These are phyloP conservation scores for Zaprionus ghesquierei DNA, from an alignment of 1,140 invertebrate genomes.

Conservation along the genomic window DNA sequence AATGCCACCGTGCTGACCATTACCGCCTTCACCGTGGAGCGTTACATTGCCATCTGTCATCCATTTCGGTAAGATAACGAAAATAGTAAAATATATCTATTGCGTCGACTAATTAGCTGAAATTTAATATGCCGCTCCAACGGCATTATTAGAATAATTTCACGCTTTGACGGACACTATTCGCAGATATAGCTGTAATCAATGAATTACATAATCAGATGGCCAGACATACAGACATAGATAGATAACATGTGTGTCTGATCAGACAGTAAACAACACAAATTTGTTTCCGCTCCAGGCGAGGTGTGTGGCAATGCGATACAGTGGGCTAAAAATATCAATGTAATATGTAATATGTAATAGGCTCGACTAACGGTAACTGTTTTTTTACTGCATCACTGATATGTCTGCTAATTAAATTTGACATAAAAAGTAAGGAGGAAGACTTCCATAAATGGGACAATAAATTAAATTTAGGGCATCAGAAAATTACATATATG, in stretches of 20 bases:
- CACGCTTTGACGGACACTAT: not conserved
- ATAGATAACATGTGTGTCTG: not conserved
- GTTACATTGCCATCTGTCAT: conserved; percentile 92
- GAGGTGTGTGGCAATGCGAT: not conserved
- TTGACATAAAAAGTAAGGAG: no score
- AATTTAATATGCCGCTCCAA: not conserved
- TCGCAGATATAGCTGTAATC: not conserved
- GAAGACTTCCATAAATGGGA: no score
- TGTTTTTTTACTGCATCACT: not conserved
- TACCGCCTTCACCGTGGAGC: conserved; percentile 92
- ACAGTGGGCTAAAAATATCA: not conserved
- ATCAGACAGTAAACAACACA: not conserved
- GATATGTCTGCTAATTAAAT: not conserved
- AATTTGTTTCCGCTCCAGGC: not conserved
- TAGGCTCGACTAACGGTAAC: not conserved
- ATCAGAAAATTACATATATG: no score
- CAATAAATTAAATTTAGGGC: no score
- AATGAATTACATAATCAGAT: not conserved
- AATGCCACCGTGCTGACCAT: conserved; percentile 96
- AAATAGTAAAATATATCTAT: not conserved
- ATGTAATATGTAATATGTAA: not conserved
- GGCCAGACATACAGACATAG: not conserved
- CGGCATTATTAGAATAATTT: not conserved
- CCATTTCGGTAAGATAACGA: conserved; percentile 84
- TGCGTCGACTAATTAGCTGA: not conserved